phyloP scores from a whole-genome alignment of 2,888 invertebrate genomes.

The Coecobrya sp. region DNA sequence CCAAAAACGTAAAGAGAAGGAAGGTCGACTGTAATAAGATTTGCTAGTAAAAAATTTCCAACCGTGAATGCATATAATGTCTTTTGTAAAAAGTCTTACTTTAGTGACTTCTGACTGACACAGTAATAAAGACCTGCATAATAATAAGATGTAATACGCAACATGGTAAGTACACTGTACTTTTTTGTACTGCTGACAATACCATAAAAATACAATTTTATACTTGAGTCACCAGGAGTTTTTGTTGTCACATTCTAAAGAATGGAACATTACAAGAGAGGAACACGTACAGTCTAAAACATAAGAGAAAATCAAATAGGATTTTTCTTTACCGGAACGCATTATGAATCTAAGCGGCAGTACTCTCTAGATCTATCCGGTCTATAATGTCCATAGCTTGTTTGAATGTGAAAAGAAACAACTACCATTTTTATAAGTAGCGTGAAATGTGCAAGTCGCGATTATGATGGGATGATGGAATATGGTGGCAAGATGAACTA shows the following conservation, averaged over 20 bases:
- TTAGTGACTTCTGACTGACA: conserved; percentile 50
- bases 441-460: not conserved
- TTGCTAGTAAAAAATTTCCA: not conserved
- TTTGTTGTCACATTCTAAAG: not conserved
- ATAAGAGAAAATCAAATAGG: not conserved
- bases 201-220: not conserved
- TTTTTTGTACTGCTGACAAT: conserved; percentile 30
- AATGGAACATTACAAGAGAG: not conserved
- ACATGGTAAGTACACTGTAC: not conserved
- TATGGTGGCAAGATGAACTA: not conserved
- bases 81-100: not conserved
- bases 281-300: not conserved
- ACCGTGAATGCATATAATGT: not conserved
- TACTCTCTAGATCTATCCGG: not conserved
- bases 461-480: not conserved
- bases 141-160: conserved; percentile 5
- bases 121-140: conserved; percentile 47
- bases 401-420: too few species aligned
- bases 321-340: not conserved
- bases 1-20: not conserved
- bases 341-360: not conserved
- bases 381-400: too few species aligned
- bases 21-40: not conserved
- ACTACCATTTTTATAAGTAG: not conserved
- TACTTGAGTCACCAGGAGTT: not conserved